Conservation (phyloP, 2,797 vertebrate genomes). For the Melanotaenia nigrans region DNA sequence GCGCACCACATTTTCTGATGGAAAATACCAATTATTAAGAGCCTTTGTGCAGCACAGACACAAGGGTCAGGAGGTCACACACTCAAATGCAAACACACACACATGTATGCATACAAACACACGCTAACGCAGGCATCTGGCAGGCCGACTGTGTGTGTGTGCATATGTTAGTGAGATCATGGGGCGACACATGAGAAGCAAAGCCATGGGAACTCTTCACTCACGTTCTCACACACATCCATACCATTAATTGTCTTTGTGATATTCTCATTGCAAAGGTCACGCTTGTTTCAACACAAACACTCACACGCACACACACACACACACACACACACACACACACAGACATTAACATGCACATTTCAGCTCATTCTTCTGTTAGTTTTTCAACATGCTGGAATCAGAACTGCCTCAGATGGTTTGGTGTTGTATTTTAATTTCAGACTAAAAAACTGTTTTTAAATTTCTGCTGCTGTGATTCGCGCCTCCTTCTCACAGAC, state of each 20-base stretch:
- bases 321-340: background rate
- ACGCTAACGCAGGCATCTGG: conserved; percentile 31
- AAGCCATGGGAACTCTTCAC: conserved; percentile 36
- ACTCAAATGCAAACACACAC: conserved; percentile 29
- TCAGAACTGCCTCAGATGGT: no score
- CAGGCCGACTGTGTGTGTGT: conserved; percentile 20
- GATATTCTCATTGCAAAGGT: conserved; percentile 5
- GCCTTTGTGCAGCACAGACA: conserved; percentile 53
- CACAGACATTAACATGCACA: no score
- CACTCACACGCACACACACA: no score
- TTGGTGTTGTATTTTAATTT: no score
- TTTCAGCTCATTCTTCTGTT: no score
- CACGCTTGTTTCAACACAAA: background rate
- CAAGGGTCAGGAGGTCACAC: conserved; percentile 47
- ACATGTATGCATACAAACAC: background rate
- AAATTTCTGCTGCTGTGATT: no score
- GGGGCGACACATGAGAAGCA: conserved; percentile 40
- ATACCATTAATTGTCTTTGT: conserved; percentile 6
- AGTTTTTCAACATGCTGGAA: no score
- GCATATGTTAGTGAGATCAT: conserved; percentile 39
- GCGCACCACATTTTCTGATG: conserved; percentile 57
- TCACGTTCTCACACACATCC: conserved; percentile 3
- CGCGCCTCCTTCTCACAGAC: no score
- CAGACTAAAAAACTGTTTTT: no score
- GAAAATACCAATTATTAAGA: conserved; percentile 47